Evolutionary conservation across 2,797 vertebrate genomes (phyloP).

Genomic region (Hippopotamyrus pictus): DNA sequence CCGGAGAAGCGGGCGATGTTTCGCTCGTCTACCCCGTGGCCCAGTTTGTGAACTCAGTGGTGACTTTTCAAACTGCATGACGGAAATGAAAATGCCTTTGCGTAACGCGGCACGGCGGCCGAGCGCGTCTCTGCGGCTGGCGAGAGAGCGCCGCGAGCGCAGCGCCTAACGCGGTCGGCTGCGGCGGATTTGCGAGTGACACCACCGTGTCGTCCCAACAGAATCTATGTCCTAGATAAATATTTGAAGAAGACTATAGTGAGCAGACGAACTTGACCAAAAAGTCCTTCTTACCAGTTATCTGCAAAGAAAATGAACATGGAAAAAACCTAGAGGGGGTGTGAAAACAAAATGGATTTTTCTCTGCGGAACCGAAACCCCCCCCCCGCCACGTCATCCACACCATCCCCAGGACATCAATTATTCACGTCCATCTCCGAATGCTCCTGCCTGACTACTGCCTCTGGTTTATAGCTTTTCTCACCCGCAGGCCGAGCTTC

Average conservation of each 20-base stretch:
- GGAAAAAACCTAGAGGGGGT: background rate
- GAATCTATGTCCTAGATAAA: slow-evolving; percentile 1
- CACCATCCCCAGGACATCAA: background rate
- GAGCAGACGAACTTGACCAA: background rate
- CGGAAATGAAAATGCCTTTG: background rate
- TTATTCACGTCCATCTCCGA: slow-evolving; percentile 15
- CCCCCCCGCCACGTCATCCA: background rate
- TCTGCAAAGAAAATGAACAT: background rate
- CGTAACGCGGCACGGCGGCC: background rate
- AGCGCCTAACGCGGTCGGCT: background rate
- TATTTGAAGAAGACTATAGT: background rate
- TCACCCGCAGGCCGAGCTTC: background rate
- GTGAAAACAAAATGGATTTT: slow-evolving; percentile 8
- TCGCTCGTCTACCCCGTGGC: background rate
- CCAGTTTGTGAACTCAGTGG: background rate
- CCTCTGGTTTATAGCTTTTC: background rate
- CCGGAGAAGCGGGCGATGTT: background rate
- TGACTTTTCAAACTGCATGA: background rate
- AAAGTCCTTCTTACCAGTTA: background rate
- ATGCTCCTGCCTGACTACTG: background rate
- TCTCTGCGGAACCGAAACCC: background rate
- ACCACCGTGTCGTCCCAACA: background rate
- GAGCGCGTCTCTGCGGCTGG: background rate
- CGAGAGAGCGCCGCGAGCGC: background rate
- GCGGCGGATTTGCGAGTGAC: background rate